phyloP scores from a whole-genome alignment of 1,140 invertebrate genomes.

The Danaus plexippus region DNA sequence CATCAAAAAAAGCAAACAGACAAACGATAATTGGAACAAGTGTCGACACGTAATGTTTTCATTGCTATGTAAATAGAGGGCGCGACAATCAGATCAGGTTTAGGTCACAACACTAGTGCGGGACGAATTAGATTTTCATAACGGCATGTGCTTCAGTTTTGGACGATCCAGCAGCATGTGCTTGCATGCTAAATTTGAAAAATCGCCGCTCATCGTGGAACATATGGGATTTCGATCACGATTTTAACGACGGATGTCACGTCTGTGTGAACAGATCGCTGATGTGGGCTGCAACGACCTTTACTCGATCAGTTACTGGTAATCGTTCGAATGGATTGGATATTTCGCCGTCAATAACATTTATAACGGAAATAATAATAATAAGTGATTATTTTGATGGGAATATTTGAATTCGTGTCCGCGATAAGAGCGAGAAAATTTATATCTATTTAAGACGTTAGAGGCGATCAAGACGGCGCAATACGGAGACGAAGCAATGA shows the following conservation, averaged over 20 bases:
- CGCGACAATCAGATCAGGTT: too few species aligned
- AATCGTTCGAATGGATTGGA: slow-evolving; percentile 37
- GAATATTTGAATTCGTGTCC: too few species aligned
- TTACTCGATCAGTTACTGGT: slow-evolving; percentile 37
- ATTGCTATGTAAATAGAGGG: too few species aligned
- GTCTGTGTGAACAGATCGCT: slow-evolving; percentile 49
- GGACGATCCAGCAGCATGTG: slow-evolving; percentile 33
- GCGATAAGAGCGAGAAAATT: background rate
- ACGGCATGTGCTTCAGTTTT: slow-evolving; percentile 41
- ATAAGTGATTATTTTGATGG: background rate
- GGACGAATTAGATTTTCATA: slow-evolving; percentile 35
- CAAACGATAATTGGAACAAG: too few species aligned
- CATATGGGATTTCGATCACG: slow-evolving; percentile 48
- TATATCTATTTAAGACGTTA: background rate
- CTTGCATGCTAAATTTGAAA: slow-evolving; percentile 37
- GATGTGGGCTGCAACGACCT: slow-evolving; percentile 32
- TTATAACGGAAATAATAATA: slow-evolving; percentile 1
- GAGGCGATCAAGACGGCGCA: slow-evolving; percentile 52
- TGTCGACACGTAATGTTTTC: too few species aligned
- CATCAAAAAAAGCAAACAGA: slow-evolving; percentile 8
- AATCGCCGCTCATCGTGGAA: slow-evolving; percentile 25
- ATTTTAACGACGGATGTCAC: slow-evolving; percentile 54
- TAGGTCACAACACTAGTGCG: too few species aligned
- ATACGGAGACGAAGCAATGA: slow-evolving; percentile 66
- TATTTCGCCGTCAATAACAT: slow-evolving; percentile 17